Base-by-base conservation (phyloP, 2,113 vertebrate genomes). In the Bubalus kerabau region DNA sequence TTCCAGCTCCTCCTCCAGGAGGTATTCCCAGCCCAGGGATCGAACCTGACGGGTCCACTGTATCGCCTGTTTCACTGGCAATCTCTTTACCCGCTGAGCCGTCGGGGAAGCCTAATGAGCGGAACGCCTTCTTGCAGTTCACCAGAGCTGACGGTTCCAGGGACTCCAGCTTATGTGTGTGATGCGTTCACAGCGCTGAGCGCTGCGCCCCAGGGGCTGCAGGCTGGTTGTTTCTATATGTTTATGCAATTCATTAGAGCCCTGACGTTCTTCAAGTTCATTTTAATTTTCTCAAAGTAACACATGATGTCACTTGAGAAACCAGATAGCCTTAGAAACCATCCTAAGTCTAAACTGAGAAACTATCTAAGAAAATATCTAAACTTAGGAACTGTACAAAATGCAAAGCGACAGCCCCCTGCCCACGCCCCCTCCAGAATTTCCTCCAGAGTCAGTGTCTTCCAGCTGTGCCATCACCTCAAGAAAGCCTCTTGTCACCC, bases 141-240 rank as follows among this genome's bases (percentile, higher is more conserved):
- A 4, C 91, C 12, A 16, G 50, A 3, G 28, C 76, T 2, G 5
- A 1, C 1, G 24, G 56, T 10, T 36, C 30, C 1, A 1, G 15
- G 3, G 30, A 10, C 78, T 1, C 8, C 4, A 5, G 48, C 1
- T 21, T 6, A 6, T 1, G 26, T 1, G 36, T 28, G 1, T 2
- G 1, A 60, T 17, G 50, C 7, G 0, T 40, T n/a, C 10, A 0
- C 15, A 5, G 76, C 2, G 24, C 50, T 48, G 11, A 12, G 83
- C 50, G 1, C 2, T 7, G 3, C 62, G 2, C 15, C 43, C 30
- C 60, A 1, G 15, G 30, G 36, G 14, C 50, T 7, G 2, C 19
- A 9, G 2, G 12, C 88, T 43, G 5, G n/a, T 21, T 3, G 3
- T 30, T 14, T 50, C 90, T 11, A 4, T 19, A 1, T 5, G 2